These are phyloP conservation scores for Echiichthys vipera DNA, from an alignment of 2,797 vertebrate species.

Conservation along the genomic window DNA sequence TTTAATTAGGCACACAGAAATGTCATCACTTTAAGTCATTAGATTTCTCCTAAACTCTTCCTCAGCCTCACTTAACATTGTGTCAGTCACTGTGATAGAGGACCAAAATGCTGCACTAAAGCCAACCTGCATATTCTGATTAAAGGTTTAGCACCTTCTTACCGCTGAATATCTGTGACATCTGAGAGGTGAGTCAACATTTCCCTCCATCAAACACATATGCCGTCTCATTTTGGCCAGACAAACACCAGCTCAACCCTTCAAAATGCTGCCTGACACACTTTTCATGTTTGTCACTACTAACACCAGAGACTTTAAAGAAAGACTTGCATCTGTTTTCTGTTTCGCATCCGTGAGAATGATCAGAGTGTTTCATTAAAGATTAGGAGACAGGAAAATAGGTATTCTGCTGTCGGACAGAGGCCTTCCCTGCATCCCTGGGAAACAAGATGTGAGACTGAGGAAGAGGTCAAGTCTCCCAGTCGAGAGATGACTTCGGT, in stretches of 20 bases:
- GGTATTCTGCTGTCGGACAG: conserved; percentile 31
- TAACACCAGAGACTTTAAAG: not conserved
- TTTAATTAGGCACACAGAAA: not conserved
- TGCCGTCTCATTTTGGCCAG: not conserved
- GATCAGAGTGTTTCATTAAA: conserved; percentile 32
- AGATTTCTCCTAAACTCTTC: conserved; percentile 5
- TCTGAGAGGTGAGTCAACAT: conserved; percentile 9
- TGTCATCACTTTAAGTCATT: not conserved
- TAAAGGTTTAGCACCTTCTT: conserved; percentile 41
- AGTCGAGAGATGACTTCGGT: conserved; percentile 56
- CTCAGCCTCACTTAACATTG: conserved; percentile 5
- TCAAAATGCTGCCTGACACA: not conserved
- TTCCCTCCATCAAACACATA: conserved; percentile 12
- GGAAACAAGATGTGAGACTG: conserved; percentile 38
- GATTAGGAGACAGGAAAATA: conserved; percentile 52
- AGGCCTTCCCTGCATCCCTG: conserved; percentile 33
- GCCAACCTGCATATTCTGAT: conserved; percentile 34
- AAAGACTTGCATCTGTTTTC: conserved; percentile 50
- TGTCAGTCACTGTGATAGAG: conserved; percentile 18
- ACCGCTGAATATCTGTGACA: conserved; percentile 20
- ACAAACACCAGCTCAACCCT: not conserved
- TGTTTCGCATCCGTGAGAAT: conserved; percentile 54
- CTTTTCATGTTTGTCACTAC: not conserved
- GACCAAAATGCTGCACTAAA: conserved; percentile 16
- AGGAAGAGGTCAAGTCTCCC: conserved; percentile 56